These are phyloP conservation scores for Mionectes macconnelli DNA, from an alignment of 2,113 vertebrate species.

Conservation along the genomic window DNA sequence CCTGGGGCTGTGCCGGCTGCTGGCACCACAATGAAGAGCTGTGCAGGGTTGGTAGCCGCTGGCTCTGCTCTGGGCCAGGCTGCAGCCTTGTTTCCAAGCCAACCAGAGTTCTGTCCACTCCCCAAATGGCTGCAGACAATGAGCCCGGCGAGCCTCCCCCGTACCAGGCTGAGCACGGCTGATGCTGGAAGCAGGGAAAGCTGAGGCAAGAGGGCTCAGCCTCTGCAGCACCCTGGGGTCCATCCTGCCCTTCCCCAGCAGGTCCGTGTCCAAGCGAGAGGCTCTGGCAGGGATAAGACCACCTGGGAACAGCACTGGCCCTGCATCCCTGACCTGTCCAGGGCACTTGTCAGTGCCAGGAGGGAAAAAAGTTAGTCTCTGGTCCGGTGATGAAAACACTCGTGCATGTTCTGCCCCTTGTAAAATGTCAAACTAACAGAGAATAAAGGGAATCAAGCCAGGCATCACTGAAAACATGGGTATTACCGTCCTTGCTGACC, in stretches of 20 bases:
- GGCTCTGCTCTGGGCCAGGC: constrained; percentile 3
- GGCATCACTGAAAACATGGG: fast-evolving
- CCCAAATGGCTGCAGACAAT: neutral
- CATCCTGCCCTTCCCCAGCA: fast-evolving
- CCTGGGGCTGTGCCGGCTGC: fast-evolving
- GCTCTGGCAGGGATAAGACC: neutral
- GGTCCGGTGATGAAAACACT: neutral
- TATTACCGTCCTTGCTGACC: neutral
- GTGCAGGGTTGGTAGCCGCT: neutral
- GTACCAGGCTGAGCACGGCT: fast-evolving
- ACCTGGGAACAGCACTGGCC: fast-evolving
- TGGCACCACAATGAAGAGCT: neutral
- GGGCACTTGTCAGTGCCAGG: fast-evolving
- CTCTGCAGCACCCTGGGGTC: neutral
- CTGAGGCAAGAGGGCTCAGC: neutral
- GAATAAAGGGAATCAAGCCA: neutral
- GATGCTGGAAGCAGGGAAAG: neutral
- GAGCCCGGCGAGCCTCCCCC: neutral
- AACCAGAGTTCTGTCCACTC: neutral
- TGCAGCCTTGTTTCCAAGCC: constrained; percentile 55
- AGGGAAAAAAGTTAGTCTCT: neutral
- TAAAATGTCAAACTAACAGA: neutral
- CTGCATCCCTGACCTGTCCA: neutral
- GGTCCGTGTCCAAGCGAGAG: neutral
- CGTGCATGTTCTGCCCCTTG: fast-evolving